Base-by-base conservation (phyloP, 1,140 invertebrate species). In the Telenomus remus region DNA sequence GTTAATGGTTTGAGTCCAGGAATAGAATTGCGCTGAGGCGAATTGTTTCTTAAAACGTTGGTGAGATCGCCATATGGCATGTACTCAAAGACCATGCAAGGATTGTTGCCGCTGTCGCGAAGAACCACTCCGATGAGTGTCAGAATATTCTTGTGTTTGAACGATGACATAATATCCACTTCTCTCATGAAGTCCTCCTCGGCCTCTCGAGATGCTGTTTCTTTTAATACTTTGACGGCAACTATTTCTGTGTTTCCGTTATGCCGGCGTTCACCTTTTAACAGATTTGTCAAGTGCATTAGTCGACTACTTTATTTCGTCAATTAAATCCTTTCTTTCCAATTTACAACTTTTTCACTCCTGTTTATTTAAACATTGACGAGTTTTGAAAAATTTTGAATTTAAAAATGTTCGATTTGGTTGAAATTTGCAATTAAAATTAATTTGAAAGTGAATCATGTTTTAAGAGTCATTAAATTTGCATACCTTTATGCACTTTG, bases 71-170 rank as follows among this genome's bases (percentile, higher is more conserved):
- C 96, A 84, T 94, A 91, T 13, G 93, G 91, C 96, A 98, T 98
- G 80, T 92, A 97, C 83, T 98, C 96, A 82, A 97, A 98, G 1
- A 98, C 91, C 95, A 97, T 96, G 92, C 95, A 97, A 0, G 95
- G 96, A 70, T 91, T 92, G 27, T 91, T 90, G 7, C 86, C 90
- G 0, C 89, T 88, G 50, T 94, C 95, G 89, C 91, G 91, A 10
- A 92, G 89, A 1, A 95, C 94, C 5, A 96, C 92, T 66, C 95
- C 95, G 44, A 95, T 87, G 0, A 97, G 87, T 0, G 93, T 92
- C n/a, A 97, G 89, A 80, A 97, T 97, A 82, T 97, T 96, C 15
- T 91, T 89, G 86, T 97, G 95, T n/a, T 91, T 89, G 82, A 97
- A 97, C 16, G 94, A 91, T 57, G 94, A 94, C 95, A 96, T 96